Evolutionary conservation across 2,797 vertebrate genomes (phyloP).

Genomic region (Brotula barbata): DNA sequence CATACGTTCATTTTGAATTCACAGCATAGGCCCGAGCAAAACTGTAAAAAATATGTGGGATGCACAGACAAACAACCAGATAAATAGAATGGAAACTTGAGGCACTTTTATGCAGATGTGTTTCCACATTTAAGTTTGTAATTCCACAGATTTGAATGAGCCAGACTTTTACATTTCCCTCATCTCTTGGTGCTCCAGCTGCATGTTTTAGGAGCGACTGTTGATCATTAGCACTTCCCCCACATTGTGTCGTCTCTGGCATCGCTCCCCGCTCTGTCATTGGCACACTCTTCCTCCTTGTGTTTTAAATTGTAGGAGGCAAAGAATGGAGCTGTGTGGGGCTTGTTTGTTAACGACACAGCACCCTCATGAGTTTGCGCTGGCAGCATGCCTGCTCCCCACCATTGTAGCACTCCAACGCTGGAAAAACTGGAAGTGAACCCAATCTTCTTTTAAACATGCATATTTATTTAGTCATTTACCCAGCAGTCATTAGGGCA

Average conservation of each 20-base stretch:
- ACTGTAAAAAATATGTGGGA: too few species aligned
- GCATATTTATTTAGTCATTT: conserved; percentile 77
- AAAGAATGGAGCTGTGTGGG: conserved; percentile 74
- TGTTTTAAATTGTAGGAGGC: conserved; percentile 78
- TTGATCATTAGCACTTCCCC: conserved; percentile 77
- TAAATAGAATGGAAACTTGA: too few species aligned
- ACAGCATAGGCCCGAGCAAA: too few species aligned
- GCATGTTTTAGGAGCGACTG: conserved; percentile 70
- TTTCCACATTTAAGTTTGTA: neutral
- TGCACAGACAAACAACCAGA: neutral
- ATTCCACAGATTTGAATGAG: conserved; percentile 15
- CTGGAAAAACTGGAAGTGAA: conserved; percentile 75
- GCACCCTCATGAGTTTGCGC: conserved; percentile 76
- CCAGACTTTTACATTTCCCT: conserved; percentile 34
- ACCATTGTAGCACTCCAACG: conserved; percentile 61
- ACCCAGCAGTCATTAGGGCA: conserved; percentile 72
- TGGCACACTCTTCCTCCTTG: conserved; percentile 71
- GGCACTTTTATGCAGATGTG: neutral
- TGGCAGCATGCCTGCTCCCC: conserved; percentile 76
- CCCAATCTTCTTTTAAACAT: conserved; percentile 71
- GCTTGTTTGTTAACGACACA: conserved; percentile 80
- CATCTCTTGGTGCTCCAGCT: conserved; percentile 65
- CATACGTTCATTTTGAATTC: too few species aligned
- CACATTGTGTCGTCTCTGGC: conserved; percentile 64
- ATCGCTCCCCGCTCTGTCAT: conserved; percentile 67